These are phyloP conservation scores for Drosophila leontia DNA, from an alignment of 1,140 invertebrate genomes.

Conservation along the genomic window DNA sequence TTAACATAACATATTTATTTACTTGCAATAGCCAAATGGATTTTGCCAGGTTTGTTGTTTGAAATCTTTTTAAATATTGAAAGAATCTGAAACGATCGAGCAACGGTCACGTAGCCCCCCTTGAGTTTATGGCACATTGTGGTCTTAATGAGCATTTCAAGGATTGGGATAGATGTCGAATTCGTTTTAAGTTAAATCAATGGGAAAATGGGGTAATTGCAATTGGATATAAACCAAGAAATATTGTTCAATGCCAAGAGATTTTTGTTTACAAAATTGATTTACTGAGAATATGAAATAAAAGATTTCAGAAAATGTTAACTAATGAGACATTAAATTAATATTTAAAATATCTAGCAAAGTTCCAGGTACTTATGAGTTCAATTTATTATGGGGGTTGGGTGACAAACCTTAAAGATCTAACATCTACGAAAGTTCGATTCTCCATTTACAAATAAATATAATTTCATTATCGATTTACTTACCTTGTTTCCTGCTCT, in stretches of 20 bases:
- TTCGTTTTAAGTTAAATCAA: conserved; percentile 17
- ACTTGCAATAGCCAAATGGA: conserved; percentile 13
- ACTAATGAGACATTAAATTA: background rate
- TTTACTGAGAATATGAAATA: background rate
- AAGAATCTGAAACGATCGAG: conserved; percentile 10
- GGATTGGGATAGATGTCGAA: conserved; percentile 31
- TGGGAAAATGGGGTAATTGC: conserved; percentile 11
- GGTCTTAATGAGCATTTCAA: conserved; percentile 33
- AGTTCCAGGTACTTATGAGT: accelerated
- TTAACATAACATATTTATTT: conserved; percentile 39
- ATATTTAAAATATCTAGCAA: background rate
- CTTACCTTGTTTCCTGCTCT: conserved; percentile 46
- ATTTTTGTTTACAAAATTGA: background rate
- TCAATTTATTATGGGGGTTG: background rate
- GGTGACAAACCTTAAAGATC: too few relatives aligned
- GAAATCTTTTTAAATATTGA: conserved; percentile 26
- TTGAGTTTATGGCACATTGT: conserved; percentile 37
- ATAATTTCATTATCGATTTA: background rate
- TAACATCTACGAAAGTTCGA: background rate
- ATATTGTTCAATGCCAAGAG: background rate
- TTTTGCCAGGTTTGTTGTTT: conserved; percentile 11
- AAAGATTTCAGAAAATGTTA: background rate
- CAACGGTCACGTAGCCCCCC: conserved; percentile 34
- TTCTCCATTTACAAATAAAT: background rate
- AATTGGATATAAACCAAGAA: background rate